phyloP scores from a whole-genome alignment of 37 sponge, comb jelly and placozoan species.

The Cliona cf. orientalis region DNA sequence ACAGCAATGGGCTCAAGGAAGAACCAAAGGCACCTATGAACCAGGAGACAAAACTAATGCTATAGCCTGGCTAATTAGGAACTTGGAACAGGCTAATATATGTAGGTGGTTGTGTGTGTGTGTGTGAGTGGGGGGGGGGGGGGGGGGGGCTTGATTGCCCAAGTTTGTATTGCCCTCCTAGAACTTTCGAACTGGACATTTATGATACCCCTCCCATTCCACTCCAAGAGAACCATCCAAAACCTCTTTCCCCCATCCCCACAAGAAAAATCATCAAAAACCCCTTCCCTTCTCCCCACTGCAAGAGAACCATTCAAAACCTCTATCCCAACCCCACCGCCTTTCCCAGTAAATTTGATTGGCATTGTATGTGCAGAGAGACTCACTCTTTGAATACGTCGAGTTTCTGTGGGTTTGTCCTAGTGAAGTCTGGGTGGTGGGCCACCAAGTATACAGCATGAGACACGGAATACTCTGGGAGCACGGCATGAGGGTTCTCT shows the following conservation, averaged over 20 bases:
- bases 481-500: slow-evolving; percentile 65
- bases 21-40: slow-evolving; percentile 80
- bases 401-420: slow-evolving; percentile 50
- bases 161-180: too few species aligned
- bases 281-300: not conserved
- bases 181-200: too few species aligned
- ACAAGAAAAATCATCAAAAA: not conserved
- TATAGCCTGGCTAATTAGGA: not conserved
- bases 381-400: slow-evolving; percentile 79
- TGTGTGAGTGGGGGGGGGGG: not conserved
- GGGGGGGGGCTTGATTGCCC: too few species aligned
- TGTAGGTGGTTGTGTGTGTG: not conserved
- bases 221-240: not conserved
- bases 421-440: slow-evolving; percentile 79
- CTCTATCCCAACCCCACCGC: not conserved
- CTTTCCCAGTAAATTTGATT: not conserved
- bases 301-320: not conserved
- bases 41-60: not conserved
- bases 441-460: slow-evolving; percentile 82
- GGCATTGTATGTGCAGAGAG: not conserved
- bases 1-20: slow-evolving; percentile 83
- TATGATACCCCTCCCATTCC: too few species aligned
- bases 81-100: not conserved
- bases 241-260: too few species aligned
- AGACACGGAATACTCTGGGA: slow-evolving; percentile 85